phyloP scores from a whole-genome alignment of 2,888 invertebrate genomes.

The Hemicrepidius hirtus region DNA sequence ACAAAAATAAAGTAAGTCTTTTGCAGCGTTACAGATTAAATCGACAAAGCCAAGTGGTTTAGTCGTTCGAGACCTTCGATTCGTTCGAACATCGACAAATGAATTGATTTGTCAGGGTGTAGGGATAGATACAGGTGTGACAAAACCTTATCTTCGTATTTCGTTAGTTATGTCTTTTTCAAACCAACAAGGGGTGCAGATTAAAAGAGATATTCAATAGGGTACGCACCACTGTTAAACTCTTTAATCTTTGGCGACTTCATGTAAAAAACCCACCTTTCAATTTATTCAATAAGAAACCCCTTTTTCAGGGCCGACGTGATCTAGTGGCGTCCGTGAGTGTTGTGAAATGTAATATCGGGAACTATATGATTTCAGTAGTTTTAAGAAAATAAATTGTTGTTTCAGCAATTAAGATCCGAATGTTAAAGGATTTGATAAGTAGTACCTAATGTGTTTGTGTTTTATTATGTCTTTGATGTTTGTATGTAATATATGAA shows the following conservation, averaged over 20 bases:
- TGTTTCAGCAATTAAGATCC: no score
- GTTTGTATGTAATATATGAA: no score
- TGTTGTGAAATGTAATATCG: no score
- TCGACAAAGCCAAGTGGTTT: constrained; percentile 25
- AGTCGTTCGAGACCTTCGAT: constrained; percentile 16
- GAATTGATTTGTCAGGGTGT: constrained; percentile 16
- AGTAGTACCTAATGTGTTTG: no score
- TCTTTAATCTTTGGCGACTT: background rate
- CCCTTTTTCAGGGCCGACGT: no score
- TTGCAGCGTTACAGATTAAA: constrained; percentile 36
- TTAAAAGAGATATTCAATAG: background rate
- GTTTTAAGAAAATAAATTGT: no score
- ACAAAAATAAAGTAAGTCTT: constrained; percentile 40
- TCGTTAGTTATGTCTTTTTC: constrained; percentile 19
- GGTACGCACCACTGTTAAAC: constrained; percentile 3
- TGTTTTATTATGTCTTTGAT: no score
- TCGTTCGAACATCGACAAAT: constrained; percentile 28
- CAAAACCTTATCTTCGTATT: constrained; percentile 8
- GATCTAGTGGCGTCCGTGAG: no score
- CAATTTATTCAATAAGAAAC: no score
- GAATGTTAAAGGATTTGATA: no score
- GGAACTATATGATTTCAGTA: no score
- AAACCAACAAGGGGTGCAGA: background rate
- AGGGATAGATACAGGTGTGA: background rate
- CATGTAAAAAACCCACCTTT: background rate